These are phyloP conservation scores for Spongia lamella DNA, from an alignment of 37 sponge, comb jelly and placozoan genomes.

Conservation along the genomic window DNA sequence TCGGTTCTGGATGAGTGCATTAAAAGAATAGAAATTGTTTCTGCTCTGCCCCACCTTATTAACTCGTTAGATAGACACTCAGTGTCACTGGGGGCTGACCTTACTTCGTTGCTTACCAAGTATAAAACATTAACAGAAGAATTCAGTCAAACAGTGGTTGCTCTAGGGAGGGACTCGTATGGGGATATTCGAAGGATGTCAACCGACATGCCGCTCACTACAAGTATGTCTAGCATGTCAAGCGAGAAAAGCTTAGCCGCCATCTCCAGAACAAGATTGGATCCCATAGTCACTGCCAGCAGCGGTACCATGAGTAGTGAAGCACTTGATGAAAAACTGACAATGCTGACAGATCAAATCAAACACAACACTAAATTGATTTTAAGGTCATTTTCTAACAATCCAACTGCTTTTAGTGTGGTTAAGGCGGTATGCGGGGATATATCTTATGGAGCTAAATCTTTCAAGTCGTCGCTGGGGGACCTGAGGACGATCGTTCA, in stretches of 20 bases:
- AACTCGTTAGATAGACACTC: constrained; percentile 40
- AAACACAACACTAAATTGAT: constrained; percentile 63
- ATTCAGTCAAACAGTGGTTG: constrained; percentile 1
- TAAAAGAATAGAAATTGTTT: constrained; percentile 50
- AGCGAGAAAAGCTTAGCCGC: no score
- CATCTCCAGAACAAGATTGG: no score
- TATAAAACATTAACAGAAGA: constrained; percentile 53
- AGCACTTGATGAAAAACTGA: constrained; percentile 6
- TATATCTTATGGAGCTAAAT: not conserved
- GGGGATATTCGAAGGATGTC: not conserved
- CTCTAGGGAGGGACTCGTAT: not conserved
- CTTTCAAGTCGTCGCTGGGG: constrained; percentile 3
- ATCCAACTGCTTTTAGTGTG: constrained; percentile 57
- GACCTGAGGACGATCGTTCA: constrained; percentile 47
- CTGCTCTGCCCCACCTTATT: constrained; percentile 42
- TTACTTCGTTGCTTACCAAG: constrained; percentile 65
- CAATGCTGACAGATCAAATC: constrained; percentile 12
- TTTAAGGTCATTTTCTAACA: constrained; percentile 54
- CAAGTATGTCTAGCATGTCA: no score
- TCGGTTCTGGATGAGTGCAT: constrained; percentile 76
- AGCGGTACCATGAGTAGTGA: no score
- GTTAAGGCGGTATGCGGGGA: constrained; percentile 20
- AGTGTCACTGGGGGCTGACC: constrained; percentile 72
- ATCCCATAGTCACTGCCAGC: no score
- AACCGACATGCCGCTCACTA: no score